Base-by-base conservation (phyloP, 1,140 invertebrate species). In the Philopotamus ludificatus region DNA sequence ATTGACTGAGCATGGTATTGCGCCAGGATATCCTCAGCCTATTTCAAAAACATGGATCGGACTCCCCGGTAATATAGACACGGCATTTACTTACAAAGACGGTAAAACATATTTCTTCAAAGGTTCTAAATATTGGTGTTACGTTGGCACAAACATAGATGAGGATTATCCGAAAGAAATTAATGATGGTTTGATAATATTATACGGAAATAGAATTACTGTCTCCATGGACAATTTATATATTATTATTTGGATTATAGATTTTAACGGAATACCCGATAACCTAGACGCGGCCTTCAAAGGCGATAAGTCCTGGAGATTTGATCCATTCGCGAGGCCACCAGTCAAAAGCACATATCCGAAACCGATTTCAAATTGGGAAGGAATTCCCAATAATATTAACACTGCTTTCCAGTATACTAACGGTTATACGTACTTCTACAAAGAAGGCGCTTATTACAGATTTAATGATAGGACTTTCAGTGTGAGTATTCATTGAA, bases 391-490 rank as follows among this genome's bases (percentile, higher is more conserved):
- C 0, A 84, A 91, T 70, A 88, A 88, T 73, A 77, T 98, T 25
- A 90, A 97, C 73, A 92, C 92, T 8, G 94, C 93, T 0, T 83
- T 98, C n/a, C 87, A 91, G 68, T 96, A 95, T 79, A 89, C 87
- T 7, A 95, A 97, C 74, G 93, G 92, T n/a, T 92, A 92, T 75
- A 97, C 95, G 0, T 98, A 97, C 77, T 98, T 98, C 84, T 98
- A 97, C 83, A 95, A 95, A 76, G 89, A 86, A 66, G 86, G 89
- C 45, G 82, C 87, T 18, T 98, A 97, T 76, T 98, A 94, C 81
- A 83, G 94, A 74, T 97, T 97, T 82, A 95, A 97, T 75, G 95
- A 98, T 75, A 87, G 89, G 71, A 89, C 85, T 7, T 97, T 97
- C 78, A 85, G 88, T 72, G 94, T 95, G 82, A 86, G 87, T 85